Evolutionary conservation across 2,797 vertebrate genomes (phyloP).

Genomic region (Bucorvus abyssinicus): DNA sequence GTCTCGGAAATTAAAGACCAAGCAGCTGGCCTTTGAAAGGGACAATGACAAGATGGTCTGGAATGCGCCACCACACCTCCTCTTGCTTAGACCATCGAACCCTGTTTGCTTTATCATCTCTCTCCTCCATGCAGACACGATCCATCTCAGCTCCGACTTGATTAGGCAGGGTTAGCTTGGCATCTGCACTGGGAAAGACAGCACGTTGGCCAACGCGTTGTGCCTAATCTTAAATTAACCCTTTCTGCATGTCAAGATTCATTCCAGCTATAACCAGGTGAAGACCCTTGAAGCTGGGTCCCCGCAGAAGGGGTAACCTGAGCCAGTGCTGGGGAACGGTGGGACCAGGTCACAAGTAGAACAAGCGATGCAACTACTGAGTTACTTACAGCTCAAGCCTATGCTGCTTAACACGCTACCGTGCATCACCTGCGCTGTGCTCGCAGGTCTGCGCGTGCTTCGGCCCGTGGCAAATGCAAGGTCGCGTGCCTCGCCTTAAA

Average conservation of each 20-base stretch:
- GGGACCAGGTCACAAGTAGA: neutral
- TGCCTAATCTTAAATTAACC: neutral
- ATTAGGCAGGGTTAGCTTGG: neutral
- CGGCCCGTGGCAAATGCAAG: slow-evolving; percentile 35
- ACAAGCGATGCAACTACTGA: rapidly evolving
- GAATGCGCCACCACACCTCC: rapidly evolving
- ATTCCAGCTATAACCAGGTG: neutral
- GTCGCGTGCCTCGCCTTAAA: slow-evolving; percentile 26
- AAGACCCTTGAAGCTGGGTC: neutral
- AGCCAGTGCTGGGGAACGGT: neutral
- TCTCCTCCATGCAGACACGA: neutral
- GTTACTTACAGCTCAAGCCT: neutral
- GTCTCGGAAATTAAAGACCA: neutral
- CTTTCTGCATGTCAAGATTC: rapidly evolving
- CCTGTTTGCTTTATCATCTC: neutral
- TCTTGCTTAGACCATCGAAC: neutral
- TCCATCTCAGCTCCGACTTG: neutral
- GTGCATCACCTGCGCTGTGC: neutral
- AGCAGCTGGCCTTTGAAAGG: neutral
- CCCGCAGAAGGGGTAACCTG: neutral
- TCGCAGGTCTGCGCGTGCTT: neutral
- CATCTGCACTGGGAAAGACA: neutral
- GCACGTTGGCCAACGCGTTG: neutral
- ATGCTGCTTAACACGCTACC: rapidly evolving
- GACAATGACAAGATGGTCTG: neutral